These are phyloP conservation scores for Chelon auratus DNA, from an alignment of 2,797 vertebrate species.

Conservation along the genomic window DNA sequence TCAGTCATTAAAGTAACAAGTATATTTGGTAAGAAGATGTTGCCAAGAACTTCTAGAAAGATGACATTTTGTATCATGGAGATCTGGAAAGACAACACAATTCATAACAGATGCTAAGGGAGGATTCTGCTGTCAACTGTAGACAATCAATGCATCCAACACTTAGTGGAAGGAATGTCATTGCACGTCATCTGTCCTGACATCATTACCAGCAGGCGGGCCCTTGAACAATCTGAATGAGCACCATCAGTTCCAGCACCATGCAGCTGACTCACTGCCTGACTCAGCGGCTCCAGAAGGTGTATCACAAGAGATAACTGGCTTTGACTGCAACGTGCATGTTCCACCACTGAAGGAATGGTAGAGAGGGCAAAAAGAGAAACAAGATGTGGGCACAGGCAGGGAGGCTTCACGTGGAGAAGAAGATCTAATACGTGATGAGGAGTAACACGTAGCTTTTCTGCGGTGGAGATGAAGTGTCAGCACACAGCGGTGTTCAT, in stretches of 20 bases:
- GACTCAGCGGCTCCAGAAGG: not conserved
- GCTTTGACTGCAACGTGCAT: not conserved
- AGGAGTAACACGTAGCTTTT: slow-evolving; percentile 55
- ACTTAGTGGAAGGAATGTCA: too few species aligned
- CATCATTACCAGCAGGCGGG: not conserved
- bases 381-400: slow-evolving; percentile 16
- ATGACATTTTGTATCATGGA: too few species aligned
- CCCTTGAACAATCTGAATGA: not conserved
- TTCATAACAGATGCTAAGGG: not conserved
- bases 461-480: slow-evolving; percentile 39
- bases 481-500: slow-evolving; percentile 41
- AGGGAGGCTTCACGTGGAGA: slow-evolving; percentile 36
- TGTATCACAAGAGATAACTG: not conserved
- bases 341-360: slow-evolving; percentile 12
- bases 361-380: not conserved
- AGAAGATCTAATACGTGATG: slow-evolving; percentile 53
- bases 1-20: too few species aligned
- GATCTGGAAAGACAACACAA: not conserved
- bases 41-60: too few species aligned
- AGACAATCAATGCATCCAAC: too few species aligned
- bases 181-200: not conserved
- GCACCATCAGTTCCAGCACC: not conserved
- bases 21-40: too few species aligned
- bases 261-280: not conserved
- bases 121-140: not conserved